Percentiles rank a stretch among this genome's conserved stretches.
Evolutionary conservation across 2,113 vertebrate species (phyloP).

Genomic region (Malurus melanocephalus): DNA sequence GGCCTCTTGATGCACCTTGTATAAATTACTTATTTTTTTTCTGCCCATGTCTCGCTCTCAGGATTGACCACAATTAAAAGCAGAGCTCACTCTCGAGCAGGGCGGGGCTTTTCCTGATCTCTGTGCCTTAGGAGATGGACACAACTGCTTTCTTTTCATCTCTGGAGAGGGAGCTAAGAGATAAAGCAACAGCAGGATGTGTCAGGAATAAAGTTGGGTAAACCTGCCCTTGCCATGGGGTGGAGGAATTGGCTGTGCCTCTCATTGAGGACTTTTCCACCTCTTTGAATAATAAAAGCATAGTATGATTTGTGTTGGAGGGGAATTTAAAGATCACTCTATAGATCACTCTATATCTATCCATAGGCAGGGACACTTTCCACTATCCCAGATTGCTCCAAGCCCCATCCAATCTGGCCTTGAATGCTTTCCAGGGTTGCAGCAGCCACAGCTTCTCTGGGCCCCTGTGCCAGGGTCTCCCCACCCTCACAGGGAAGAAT

Average conservation of each 20-base stretch:
- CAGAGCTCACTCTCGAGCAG: background rate
- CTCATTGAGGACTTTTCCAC: background rate
- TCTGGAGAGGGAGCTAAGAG: background rate
- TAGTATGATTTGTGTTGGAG: background rate
- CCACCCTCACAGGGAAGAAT: background rate
- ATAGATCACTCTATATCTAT: too few species aligned
- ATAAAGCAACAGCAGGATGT: background rate
- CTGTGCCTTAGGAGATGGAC: background rate
- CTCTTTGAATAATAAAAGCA: background rate
- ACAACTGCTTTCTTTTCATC: background rate
- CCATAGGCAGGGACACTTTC: background rate
- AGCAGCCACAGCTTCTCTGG: background rate
- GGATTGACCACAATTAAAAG: background rate
- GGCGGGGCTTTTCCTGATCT: background rate
- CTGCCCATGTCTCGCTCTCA: rapidly evolving
- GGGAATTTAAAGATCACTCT: background rate
- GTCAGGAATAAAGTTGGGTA: background rate
- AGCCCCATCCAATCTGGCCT: rapidly evolving
- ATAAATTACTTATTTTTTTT: background rate
- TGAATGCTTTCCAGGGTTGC: background rate
- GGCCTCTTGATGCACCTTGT: background rate
- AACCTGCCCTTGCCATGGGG: background rate
- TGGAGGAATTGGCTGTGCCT: background rate
- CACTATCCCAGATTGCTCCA: background rate
- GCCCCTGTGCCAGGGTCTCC: rapidly evolving